Base-by-base conservation (phyloP, 1,140 invertebrate species). In the Tribolium madens region DNA sequence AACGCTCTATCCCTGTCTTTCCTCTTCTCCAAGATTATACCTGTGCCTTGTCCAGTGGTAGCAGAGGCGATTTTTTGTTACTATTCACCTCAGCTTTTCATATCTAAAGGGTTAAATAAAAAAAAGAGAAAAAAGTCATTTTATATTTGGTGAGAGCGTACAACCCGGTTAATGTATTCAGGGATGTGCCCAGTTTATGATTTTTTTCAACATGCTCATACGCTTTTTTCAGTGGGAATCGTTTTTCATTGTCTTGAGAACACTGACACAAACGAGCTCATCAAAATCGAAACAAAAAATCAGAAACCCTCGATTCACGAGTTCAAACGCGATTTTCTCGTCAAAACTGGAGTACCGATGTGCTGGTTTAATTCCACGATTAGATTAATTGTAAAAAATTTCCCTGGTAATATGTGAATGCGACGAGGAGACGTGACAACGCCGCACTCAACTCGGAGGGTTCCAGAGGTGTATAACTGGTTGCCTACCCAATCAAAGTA, bases 51-150 rank as follows among this genome's bases (percentile, higher is more conserved):
- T 64, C 57, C 57, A 64, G 17, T 60, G 53, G 17, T 17, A 18
- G 57, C 57, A 26, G 26, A 64, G 57, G 57, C 57, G 57, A 64
- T 64, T 64, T 64, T 64, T 64, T 64, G 57, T 64, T 64, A 36
- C 57, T 15, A 64, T 64, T 64, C 57, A 64, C 57, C 26, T 31
- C 57, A 13, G 57, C 57, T 64, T n/a, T n/a, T n/a, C n/a, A n/a
- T n/a, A n/a, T n/a, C n/a, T 33, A n/a, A 64, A 64, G 57, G 57
- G 57, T 64, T 64, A 64, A 64, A n/a, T 64, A 64, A 64, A 64
- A 64, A 60, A 64, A 64, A 31, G 57, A 33, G 21, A 64, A 64
- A 64, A 64, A 64, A 64, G 57, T 64, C 57, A 64, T 64, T 64
- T 64, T 64, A 13, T 64, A 64, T 64, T 64, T 64, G 57, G 57